Evolutionary conservation across 1,140 invertebrate species (phyloP).

Genomic region (Danaus plexippus): DNA sequence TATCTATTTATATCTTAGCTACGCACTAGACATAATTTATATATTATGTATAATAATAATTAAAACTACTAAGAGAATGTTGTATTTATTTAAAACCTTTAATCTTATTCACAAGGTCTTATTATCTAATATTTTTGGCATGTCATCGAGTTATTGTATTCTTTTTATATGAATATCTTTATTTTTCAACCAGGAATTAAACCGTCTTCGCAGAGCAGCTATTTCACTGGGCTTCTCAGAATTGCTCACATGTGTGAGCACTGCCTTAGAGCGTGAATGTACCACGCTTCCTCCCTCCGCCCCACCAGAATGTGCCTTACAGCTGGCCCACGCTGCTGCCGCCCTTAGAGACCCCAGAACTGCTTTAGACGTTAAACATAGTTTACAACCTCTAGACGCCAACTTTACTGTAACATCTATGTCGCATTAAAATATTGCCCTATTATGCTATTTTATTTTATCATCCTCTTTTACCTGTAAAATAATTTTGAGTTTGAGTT

Average conservation of each 20-base stretch:
- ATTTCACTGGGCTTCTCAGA: constrained; percentile 91
- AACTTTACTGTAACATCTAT: constrained; percentile 50
- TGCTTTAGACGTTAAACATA: constrained; percentile 53
- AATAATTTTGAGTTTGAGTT: too few species aligned
- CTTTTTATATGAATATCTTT: too few species aligned
- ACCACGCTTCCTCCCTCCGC: constrained; percentile 82
- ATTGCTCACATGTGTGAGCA: constrained; percentile 81
- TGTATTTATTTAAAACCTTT: too few species aligned
- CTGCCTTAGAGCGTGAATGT: constrained; percentile 92
- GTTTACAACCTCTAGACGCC: constrained; percentile 42
- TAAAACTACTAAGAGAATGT: too few species aligned
- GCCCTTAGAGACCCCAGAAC: constrained; percentile 57
- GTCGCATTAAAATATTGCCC: constrained; percentile 35
- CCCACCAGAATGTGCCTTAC: constrained; percentile 90
- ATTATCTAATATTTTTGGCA: not conserved
- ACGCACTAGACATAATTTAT: too few species aligned
- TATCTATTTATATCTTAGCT: too few species aligned
- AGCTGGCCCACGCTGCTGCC: constrained; percentile 88
- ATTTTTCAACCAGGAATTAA: constrained; percentile 81
- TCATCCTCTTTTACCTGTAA: too few species aligned
- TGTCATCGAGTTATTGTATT: not conserved
- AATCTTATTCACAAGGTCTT: too few species aligned
- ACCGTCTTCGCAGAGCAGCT: constrained; percentile 89
- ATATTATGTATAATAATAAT: too few species aligned
- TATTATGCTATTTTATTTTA: not conserved